A percentile compares a stretch with the other conserved stretches of the same genome.
phyloP scores from a whole-genome alignment of 2,113 vertebrate genomes.

The Coptodon bakossiorum region DNA sequence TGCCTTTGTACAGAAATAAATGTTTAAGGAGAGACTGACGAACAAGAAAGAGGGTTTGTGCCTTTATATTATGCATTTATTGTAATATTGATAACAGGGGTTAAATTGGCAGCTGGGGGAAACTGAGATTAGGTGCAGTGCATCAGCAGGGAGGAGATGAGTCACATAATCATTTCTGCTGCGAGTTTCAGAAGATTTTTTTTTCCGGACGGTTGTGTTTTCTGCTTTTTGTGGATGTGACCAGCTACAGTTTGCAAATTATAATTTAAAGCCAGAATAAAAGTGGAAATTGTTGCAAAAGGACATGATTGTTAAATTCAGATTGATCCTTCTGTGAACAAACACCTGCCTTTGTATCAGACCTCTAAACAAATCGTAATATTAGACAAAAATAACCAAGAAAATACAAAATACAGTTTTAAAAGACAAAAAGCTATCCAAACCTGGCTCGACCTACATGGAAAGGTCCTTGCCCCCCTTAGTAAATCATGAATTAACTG shows the following conservation, averaged over 20 bases:
- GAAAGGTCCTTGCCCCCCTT: background rate
- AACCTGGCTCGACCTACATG: background rate
- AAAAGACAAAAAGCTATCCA: background rate
- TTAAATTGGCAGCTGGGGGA: background rate
- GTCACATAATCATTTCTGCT: background rate
- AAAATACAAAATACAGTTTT: background rate
- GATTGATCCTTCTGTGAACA: background rate
- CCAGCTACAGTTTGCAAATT: background rate
- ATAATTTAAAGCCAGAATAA: background rate
- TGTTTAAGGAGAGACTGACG: accelerated
- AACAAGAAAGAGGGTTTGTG: background rate
- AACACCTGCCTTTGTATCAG: background rate
- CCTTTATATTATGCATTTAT: background rate
- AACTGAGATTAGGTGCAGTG: background rate
- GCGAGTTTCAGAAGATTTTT: background rate
- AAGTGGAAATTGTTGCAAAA: background rate
- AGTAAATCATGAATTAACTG: background rate
- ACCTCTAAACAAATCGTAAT: background rate
- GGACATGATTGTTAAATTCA: background rate
- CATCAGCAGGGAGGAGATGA: background rate
- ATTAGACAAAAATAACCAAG: background rate
- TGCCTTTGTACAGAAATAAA: background rate
- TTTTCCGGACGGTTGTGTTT: background rate
- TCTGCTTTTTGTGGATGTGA: background rate
- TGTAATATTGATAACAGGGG: background rate